Conservation (phyloP, 2,797 vertebrate species). For the Sebastes hubbsi region DNA sequence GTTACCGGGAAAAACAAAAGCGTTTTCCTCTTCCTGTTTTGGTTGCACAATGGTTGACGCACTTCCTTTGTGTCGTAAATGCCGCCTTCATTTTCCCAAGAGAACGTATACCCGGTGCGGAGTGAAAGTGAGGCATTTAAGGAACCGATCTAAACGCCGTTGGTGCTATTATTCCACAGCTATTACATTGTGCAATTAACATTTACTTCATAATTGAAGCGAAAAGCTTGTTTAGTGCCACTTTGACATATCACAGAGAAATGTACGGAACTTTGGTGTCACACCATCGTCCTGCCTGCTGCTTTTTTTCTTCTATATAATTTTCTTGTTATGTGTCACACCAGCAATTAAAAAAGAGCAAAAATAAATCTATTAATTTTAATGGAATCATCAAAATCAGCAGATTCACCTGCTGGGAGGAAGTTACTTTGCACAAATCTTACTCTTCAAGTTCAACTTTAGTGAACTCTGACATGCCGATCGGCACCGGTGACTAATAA, state of each 20-base stretch:
- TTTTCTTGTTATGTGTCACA: background rate
- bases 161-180: background rate
- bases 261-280: background rate
- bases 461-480: background rate
- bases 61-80: background rate
- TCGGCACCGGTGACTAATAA: background rate
- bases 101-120: background rate
- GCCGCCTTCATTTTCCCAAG: background rate
- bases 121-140: background rate
- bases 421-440: background rate
- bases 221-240: background rate
- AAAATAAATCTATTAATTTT: background rate
- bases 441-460: background rate
- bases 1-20: accelerated
- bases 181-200: background rate
- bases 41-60: background rate
- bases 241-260: background rate
- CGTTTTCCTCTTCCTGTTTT: background rate
- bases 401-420: background rate
- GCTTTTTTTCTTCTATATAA: background rate
- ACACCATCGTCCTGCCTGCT: background rate
- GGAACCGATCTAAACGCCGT: background rate
- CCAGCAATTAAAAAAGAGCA: background rate
- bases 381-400: background rate
- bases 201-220: background rate